Base-by-base conservation (phyloP, 2,888 invertebrate genomes). In the Congeria kusceri region DNA sequence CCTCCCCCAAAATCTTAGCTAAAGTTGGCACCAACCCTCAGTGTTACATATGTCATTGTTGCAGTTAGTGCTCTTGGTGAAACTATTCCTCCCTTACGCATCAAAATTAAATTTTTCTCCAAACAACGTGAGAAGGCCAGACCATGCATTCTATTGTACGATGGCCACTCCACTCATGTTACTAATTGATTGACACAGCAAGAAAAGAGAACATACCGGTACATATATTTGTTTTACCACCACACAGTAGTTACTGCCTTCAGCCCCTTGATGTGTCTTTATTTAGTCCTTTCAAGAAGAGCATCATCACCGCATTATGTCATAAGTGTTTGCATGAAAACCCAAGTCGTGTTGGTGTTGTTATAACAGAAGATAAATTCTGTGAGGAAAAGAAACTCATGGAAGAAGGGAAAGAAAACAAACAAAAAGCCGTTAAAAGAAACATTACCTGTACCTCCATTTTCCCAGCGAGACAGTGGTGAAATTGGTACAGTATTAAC, bases 141-240 rank as follows among this genome's bases (percentile, higher is more conserved):
- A 28, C 72, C 65, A 25, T 67, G 66, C 13, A 28, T 80, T 11
- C 65, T 80, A 5, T 53, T 80, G 0, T 77, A 80, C 66, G 76
- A 73, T 66, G 80, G 73, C 13, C 73, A 77, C 49, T 67, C 73
- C n/a, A 79, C 79, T 15, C 78, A 75, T 44, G 62, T 75, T 11
- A 71, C n/a, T n/a, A n/a, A n/a, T 27, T 80, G 4, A 77, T 73
- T 44, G 63, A 80, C 20, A 29, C 58, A 11, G 80, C 73, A 11
- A 29, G 63, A 9, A 18, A 63, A 28, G 65, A 67, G 5, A 27
- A 80, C 59, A 47, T 32, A 4, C 32, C n/a, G n/a, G n/a, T 66
- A 4, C 66, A 76, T 39, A n/a, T 73, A 20, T 80, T 71, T 76
- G 71, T 68, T 4, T 29, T 80, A 25, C 69, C 72, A 27, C 69